phyloP scores from a whole-genome alignment of 2,888 invertebrate genomes.

The Chouioia cunea region DNA sequence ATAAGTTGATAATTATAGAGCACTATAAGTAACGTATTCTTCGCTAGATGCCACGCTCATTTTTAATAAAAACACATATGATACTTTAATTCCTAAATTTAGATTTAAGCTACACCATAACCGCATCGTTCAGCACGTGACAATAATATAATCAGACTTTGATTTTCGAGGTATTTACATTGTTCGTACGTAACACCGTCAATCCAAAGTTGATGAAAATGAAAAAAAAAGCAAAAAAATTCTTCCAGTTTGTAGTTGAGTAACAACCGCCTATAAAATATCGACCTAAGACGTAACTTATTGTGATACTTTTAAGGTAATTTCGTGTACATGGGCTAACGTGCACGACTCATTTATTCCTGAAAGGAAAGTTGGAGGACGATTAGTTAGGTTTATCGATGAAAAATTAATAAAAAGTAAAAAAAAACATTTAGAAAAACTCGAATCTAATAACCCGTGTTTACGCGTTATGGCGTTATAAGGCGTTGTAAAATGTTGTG shows the following conservation, averaged over 20 bases:
- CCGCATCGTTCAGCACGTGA: slow-evolving; percentile 15
- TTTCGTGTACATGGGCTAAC: slow-evolving; percentile 32
- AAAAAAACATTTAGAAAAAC: slow-evolving; percentile 8
- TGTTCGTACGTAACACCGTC: slow-evolving; percentile 4
- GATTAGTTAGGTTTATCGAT: slow-evolving; percentile 19
- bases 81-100: slow-evolving; percentile 27
- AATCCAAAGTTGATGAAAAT: not conserved
- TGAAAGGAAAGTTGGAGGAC: slow-evolving; percentile 20
- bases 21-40: slow-evolving; percentile 7
- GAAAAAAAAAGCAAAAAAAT: slow-evolving; percentile 14
- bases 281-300: slow-evolving; percentile 41
- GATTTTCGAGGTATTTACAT: slow-evolving; percentile 13
- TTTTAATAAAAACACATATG: slow-evolving; percentile 21
- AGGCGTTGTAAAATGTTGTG: slow-evolving; percentile 27
- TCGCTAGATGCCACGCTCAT: not conserved
- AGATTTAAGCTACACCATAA: slow-evolving; percentile 14
- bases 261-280: slow-evolving; percentile 20
- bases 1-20: not conserved
- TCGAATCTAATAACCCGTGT: slow-evolving; percentile 28
- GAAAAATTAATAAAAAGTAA: slow-evolving; percentile 9
- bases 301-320: slow-evolving; percentile 46
- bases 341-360: slow-evolving; percentile 33
- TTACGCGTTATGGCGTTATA: slow-evolving; percentile 5
- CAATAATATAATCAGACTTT: slow-evolving; percentile 29
- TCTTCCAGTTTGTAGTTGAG: slow-evolving; percentile 17